Evolutionary conservation across 2,888 invertebrate species (phyloP), one percentile per base, ranked within the genome.

Genomic region (Chymomyza amoena): DNA sequence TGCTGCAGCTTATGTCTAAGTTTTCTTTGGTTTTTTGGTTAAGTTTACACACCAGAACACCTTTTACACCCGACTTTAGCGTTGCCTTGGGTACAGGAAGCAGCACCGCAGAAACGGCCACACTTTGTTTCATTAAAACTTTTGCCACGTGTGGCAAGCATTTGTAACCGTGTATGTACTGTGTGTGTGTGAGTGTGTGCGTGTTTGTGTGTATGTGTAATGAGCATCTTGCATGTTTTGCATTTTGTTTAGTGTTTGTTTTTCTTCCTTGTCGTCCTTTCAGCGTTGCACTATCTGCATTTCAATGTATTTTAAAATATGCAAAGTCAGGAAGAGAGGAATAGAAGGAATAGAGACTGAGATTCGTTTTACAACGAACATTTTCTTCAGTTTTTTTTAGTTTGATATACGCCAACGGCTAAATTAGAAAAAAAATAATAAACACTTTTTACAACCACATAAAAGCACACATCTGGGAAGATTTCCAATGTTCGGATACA

Each of bases 71-170:
- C 52, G 68, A 54, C 67, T 64, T 66, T 68, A 73, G 68, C 69
- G 68, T 56, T 74, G 78, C 68, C 65, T 57, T 36, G 61, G 56
- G 77, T 70, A 54, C 54, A 54, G 16, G 10, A 20, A 54, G n/a
- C 50, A 62, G 36, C 32, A 56, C 54, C 54, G 16, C 63, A 66
- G n/a, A 20, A 56, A 54, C 75, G 68, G 71, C 80, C 73, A 73
- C 84, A 84, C 73, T 84, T 83, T 80, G 84, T 85, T 85, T 84
- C 82, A 85, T 82, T 85, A 82, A 84, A 84, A 84, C 85, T 84
- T 84, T 75, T 67, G 72, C 76, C 72, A 83, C 80, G 73, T 81
- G 70, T 72, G 75, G 61, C 70, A 59, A 67, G 68, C 67, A 39
- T 60, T 57, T 36, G 52, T 61, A 10, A 28, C 18, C 15, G n/a